Base-by-base conservation (phyloP, 2,113 vertebrate species). In the Chascanopsetta lugubris region DNA sequence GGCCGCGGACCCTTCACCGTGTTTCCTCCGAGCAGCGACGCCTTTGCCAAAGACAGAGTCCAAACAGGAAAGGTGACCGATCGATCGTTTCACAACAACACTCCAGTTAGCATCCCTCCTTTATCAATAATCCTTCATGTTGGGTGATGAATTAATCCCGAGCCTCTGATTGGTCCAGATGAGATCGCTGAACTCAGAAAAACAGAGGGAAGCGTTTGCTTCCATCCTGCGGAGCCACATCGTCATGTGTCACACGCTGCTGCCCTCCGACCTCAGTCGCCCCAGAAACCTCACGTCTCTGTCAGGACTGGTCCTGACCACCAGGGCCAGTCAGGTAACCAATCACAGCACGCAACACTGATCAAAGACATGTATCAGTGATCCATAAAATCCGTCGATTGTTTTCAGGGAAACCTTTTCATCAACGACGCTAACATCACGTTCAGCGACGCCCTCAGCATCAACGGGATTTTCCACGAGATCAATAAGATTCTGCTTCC, bases 391-490 rank as follows among this genome's bases (percentile, higher is more conserved):
- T 8, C 15, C 21, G 42, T 20, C 34, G 15, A 8, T 45, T 61
- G 0, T 56, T 60, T 70, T 25, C 87, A 98, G 96, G 92, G 82
- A 15, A 63, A 60, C 0, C 50, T 96, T n/a, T 60, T 82, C 55
- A 66, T 95, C 80, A 96, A 96, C 15, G 72, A 92, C 8, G 91
- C 89, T 0, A 93, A 88, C 55, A 83, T 99, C 59, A 78, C 94
- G 21, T 66, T 83, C 79, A 93, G 92, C 0, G 89, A 96, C 22
- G 75, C 61, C 21, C 48, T 94, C 77, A 88, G 87, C 46, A 79
- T 87, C 11, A 99, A 99, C 2, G 97, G 97, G 0, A 90, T 98
- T 59, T 91, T 97, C 69, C 94, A 99, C 8, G 57, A 94, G 78
- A 93, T 98, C 56, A 88, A 95, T 82, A 90, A 75, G 11, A 10